These are phyloP conservation scores for Cataglyphis hispanica DNA, from an alignment of 1,140 invertebrate genomes.

Conservation along the genomic window DNA sequence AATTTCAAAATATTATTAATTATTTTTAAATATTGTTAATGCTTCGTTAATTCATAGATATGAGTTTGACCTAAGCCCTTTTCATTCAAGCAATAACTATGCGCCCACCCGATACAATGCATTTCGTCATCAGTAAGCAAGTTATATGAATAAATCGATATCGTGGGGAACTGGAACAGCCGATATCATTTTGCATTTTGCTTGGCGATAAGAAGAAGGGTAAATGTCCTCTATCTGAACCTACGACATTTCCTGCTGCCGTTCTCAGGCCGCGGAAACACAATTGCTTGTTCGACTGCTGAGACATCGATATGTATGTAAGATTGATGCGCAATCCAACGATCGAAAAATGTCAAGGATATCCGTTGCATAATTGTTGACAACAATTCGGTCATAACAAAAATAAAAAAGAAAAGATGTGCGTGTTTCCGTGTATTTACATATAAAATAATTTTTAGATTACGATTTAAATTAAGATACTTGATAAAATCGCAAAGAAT, in stretches of 20 bases:
- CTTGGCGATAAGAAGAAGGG: constrained; percentile 3
- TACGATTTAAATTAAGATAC: background rate
- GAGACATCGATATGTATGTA: background rate
- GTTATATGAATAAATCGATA: constrained; percentile 41
- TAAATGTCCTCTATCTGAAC: constrained; percentile 49
- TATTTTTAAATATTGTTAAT: background rate
- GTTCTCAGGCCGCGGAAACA: constrained; percentile 16
- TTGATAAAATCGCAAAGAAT: background rate
- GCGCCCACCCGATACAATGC: background rate
- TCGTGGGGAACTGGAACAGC: background rate
- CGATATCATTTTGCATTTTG: constrained; percentile 12
- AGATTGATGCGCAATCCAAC: constrained; percentile 13
- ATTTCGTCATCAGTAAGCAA: constrained; percentile 15
- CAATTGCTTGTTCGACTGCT: constrained; percentile 23
- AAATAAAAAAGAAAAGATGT: background rate
- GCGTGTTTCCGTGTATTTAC: too few relatives aligned
- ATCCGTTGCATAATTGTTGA: background rate
- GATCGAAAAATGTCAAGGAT: constrained; percentile 45
- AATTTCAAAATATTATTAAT: background rate
- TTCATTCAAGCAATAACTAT: constrained; percentile 21
- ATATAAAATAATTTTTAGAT: background rate
- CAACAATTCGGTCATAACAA: background rate
- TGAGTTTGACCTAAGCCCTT: constrained; percentile 17
- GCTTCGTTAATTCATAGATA: background rate
- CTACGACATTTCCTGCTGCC: constrained; percentile 36